These are phyloP conservation scores for Cuniculus paca DNA, from an alignment of 2,797 vertebrate species.

Conservation along the genomic window DNA sequence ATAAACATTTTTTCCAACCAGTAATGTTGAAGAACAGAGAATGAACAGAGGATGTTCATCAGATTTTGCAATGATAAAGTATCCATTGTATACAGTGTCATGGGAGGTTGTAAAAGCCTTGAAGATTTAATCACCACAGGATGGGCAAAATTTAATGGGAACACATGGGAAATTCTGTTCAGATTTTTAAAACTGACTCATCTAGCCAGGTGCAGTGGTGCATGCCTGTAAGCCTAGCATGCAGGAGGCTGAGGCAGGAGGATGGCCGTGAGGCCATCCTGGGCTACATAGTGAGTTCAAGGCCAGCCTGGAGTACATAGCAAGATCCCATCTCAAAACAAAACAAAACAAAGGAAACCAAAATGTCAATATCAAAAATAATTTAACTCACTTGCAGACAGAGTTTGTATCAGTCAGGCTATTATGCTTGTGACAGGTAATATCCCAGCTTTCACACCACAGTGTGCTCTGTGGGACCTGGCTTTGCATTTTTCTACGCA, in stretches of 20 bases:
- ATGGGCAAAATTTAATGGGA: not conserved
- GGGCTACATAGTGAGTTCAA: not conserved
- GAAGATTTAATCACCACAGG: not conserved
- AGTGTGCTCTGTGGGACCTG: not conserved
- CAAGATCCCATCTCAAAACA: not conserved
- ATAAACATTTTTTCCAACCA: not conserved
- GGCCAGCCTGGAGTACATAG: not conserved
- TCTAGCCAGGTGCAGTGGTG: not conserved
- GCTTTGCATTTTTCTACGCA: not conserved
- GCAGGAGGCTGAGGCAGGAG: not conserved
- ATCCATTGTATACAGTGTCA: not conserved
- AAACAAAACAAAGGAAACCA: not conserved
- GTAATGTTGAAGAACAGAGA: constrained; percentile 25
- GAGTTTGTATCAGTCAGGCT: not conserved
- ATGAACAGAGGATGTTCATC: not conserved
- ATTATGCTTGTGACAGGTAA: not conserved
- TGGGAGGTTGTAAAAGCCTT: not conserved
- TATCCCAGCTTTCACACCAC: not conserved
- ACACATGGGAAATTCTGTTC: not conserved
- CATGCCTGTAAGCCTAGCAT: not conserved
- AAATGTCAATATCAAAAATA: not conserved
- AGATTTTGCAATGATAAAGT: not conserved
- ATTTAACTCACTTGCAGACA: not conserved
- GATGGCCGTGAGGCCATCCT: not conserved
- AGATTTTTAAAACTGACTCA: constrained; percentile 24